Evolutionary conservation across 2,888 invertebrate species (phyloP).

Genomic region (Cinara cedri): DNA sequence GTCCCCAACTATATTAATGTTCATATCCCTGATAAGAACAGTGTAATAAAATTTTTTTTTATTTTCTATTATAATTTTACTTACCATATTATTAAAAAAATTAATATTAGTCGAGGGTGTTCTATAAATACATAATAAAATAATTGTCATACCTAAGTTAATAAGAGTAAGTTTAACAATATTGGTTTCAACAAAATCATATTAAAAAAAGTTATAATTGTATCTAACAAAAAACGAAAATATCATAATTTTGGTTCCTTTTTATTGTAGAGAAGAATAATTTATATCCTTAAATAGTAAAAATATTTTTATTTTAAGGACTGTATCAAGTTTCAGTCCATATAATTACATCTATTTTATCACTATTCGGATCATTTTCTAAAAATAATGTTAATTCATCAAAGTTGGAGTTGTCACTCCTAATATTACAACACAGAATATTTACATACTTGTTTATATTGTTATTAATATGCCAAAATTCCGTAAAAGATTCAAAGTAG

Average conservation of each 20-base stretch:
- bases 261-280: not conserved
- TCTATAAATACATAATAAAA: not conserved
- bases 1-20: not conserved
- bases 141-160: not conserved
- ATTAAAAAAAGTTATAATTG: slow-evolving; percentile 7
- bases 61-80: not conserved
- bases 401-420: slow-evolving; percentile 5
- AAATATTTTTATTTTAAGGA: not conserved
- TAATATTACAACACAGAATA: slow-evolving; percentile 16
- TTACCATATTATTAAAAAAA: not conserved
- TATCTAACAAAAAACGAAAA: not conserved
- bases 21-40: not conserved
- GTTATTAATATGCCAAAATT: slow-evolving; percentile 6
- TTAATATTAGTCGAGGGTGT: slow-evolving; percentile 8
- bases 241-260: not conserved
- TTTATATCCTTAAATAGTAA: not conserved
- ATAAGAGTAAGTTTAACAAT: not conserved
- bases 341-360: slow-evolving; percentile 10
- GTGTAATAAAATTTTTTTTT: not conserved
- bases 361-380: slow-evolving; percentile 13
- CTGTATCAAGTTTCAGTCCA: not conserved
- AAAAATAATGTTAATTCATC: slow-evolving; percentile 18
- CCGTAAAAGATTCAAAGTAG: too few relatives aligned
- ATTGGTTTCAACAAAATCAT: not conserved
- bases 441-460: slow-evolving; percentile 9